These are phyloP conservation scores for Zosterops hypoxanthus DNA, from an alignment of 2,113 vertebrate species.

Conservation along the genomic window DNA sequence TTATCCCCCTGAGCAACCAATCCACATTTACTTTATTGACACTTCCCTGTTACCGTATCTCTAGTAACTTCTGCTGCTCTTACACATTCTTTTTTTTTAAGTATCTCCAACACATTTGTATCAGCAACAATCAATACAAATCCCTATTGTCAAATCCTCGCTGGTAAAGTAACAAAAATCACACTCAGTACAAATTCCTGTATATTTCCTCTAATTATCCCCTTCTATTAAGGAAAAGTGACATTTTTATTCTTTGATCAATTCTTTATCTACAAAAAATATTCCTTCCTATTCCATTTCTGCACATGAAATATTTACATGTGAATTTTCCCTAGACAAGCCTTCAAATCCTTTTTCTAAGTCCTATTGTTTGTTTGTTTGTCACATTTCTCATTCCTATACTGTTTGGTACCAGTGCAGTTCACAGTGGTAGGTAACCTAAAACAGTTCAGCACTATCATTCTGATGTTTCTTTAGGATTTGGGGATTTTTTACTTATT, in stretches of 20 bases:
- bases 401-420: neutral
- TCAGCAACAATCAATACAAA: neutral
- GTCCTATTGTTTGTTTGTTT: neutral
- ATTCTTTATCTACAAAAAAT: neutral
- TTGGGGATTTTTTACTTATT: neutral
- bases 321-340: neutral
- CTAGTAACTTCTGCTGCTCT: neutral
- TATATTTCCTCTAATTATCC: neutral
- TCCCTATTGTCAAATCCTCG: neutral
- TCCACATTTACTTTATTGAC: neutral
- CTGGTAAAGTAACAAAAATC: neutral
- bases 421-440: neutral
- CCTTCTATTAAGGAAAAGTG: neutral
- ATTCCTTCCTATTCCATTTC: neutral
- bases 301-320: neutral
- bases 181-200: neutral
- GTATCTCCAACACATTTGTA: neutral
- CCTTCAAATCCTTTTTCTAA: neutral
- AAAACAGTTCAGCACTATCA: neutral
- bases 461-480: neutral
- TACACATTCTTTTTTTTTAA: neutral
- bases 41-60: fast-evolving
- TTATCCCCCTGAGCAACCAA: neutral
- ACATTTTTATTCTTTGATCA: neutral
- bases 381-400: neutral